Conservation (phyloP, 1,140 invertebrate genomes). For the Ips typographus region DNA sequence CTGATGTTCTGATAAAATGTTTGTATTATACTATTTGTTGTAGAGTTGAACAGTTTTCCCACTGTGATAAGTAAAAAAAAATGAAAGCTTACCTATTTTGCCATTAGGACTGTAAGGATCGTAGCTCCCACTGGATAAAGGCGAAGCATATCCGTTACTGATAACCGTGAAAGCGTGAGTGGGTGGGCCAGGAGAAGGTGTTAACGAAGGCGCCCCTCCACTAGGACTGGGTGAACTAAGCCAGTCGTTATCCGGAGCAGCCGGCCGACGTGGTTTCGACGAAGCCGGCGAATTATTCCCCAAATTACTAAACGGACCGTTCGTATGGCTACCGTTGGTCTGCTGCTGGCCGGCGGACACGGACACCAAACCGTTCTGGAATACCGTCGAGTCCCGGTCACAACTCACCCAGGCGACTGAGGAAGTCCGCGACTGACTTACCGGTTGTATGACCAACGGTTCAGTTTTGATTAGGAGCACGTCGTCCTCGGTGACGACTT, state of each 20-base stretch:
- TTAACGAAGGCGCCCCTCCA: constrained; percentile 58
- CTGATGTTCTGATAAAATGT: too few relatives aligned
- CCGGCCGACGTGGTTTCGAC: constrained; percentile 26
- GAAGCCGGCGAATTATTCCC: constrained; percentile 34
- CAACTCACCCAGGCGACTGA: too few relatives aligned
- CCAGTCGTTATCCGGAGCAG: constrained; percentile 60
- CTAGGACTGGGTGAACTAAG: constrained; percentile 61
- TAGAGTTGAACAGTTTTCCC: too few relatives aligned
- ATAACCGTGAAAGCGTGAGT: constrained; percentile 59
- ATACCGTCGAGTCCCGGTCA: too few relatives aligned
- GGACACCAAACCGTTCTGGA: constrained; percentile 35
- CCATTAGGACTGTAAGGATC: constrained; percentile 84
- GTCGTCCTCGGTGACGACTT: constrained; percentile 43
- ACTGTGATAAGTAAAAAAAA: too few relatives aligned
- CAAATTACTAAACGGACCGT: constrained; percentile 41
- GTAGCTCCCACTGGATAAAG: constrained; percentile 79
- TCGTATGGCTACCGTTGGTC: constrained; percentile 31
- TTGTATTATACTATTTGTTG: too few relatives aligned
- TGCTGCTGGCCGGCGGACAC: constrained; percentile 26
- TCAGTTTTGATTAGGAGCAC: constrained; percentile 50
- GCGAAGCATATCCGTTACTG: constrained; percentile 80
- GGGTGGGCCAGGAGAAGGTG: constrained; percentile 61
- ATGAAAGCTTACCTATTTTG: constrained; percentile 63
- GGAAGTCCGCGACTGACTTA: constrained; percentile 1
- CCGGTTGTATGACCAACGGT: constrained; percentile 40